Evolutionary conservation across 1,140 invertebrate genomes (phyloP).

Genomic region (Halictus rubicundus): DNA sequence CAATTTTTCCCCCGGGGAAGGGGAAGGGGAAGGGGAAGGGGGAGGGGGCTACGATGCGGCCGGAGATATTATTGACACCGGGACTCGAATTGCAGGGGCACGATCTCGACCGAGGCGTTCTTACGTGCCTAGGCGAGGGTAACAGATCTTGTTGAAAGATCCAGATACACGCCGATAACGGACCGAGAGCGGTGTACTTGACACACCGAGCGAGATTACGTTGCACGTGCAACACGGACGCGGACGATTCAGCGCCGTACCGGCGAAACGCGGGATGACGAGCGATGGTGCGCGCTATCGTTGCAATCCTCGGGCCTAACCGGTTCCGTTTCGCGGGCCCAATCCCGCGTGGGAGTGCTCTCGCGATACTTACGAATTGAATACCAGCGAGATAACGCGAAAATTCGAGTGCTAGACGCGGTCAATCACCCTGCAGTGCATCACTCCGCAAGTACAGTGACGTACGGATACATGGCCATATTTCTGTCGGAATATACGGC

Average conservation of each 20-base stretch:
- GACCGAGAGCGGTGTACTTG: constrained; percentile 53
- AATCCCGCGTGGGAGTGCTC: constrained; percentile 48
- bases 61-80: constrained; percentile 56
- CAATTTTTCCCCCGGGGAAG: not conserved
- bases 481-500: no score
- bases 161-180: constrained; percentile 61
- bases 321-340: constrained; percentile 36
- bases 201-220: constrained; percentile 59
- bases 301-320: constrained; percentile 27
- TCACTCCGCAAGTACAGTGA: no score
- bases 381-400: constrained; percentile 36
- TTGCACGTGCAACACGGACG: constrained; percentile 62
- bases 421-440: not conserved
- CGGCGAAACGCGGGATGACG: constrained; percentile 53
- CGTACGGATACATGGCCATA: no score
- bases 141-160: constrained; percentile 49
- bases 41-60: constrained; percentile 19
- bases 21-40: no score
- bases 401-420: constrained; percentile 21
- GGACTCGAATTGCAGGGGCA: constrained; percentile 34
- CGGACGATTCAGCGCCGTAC: constrained; percentile 50
- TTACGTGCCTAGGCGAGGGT: constrained; percentile 26
- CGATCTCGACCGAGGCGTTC: constrained; percentile 14
- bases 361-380: constrained; percentile 47
- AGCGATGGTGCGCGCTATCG: constrained; percentile 32